Base-by-base conservation (phyloP, 2,888 invertebrate species). In the Hydrotaea cyrtoneurina region DNA sequence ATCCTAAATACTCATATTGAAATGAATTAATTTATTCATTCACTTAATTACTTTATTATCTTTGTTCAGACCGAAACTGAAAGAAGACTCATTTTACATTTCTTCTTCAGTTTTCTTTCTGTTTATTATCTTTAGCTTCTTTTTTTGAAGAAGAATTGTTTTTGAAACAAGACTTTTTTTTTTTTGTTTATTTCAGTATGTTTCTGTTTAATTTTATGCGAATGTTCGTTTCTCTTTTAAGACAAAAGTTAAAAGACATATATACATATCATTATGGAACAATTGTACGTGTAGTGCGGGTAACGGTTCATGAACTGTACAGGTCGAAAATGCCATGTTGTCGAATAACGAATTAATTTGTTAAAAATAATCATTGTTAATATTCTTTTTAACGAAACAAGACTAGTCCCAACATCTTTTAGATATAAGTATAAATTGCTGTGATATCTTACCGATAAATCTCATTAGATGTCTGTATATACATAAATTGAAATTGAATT, bases 21-120 rank as follows among this genome's bases (percentile, higher is more conserved):
- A 69, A 69, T 69, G 23, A 84, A 85, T 80, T 79, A 79, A 85
- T 79, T 82, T 85, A 85, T 82, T 79, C 82, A 74, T 77, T 53
- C 74, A 59, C 21, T 80, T 82, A 85, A 85, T 82, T 66, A 36
- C 79, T 85, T 85, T 85, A 85, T 85, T 85, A 85, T 85, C 77
- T 77, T 57, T 50, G 50, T 66, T 53, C 43, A 50, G 57, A 81
- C 75, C 57, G 50, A 19, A 15, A 59, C 26, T 15, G 23, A 46
- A 31, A 31, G 43, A 13, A 43, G 46, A 69, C 43, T 23, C 59
- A 17, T 66, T 36, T 66, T 66, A 5, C n/a, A 82, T 69, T 11
- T 71, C 31, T 71, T 26, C 59, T 46, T 53, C 19, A 26, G 73
- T 59, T 15, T 71, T 15, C 36, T 72, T 79, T 77, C 76, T 75